phyloP scores from a whole-genome alignment of 1,140 invertebrate genomes.

The Lepidurus arcticus region DNA sequence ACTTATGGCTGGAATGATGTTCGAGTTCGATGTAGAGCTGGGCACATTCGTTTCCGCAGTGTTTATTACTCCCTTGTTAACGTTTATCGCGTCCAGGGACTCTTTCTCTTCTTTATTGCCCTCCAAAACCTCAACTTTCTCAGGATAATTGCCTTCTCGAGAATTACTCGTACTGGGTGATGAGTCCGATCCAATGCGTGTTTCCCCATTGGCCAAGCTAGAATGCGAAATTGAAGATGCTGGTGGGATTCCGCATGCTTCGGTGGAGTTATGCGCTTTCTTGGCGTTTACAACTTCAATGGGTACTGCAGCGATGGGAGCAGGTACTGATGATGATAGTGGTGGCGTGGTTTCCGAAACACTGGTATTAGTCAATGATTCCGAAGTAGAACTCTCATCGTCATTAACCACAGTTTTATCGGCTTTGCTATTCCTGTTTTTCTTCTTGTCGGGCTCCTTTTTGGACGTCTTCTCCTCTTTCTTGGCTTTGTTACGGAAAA shows the following conservation, averaged over 20 bases:
- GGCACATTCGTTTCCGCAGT: not conserved
- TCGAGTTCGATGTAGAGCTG: conserved; percentile 12
- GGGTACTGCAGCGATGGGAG: not conserved
- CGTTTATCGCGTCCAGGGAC: not conserved
- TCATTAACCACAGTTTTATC: conserved; percentile 6
- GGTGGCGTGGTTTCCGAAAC: not conserved
- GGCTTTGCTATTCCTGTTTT: not conserved
- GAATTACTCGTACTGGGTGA: not conserved
- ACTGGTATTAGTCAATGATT: not conserved
- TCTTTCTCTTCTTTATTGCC: not conserved
- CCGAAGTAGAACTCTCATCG: not conserved
- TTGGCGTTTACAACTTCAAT: not conserved
- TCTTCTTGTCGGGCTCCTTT: conserved; percentile 13
- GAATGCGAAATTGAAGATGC: not conserved
- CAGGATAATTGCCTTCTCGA: not conserved
- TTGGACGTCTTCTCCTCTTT: not conserved
- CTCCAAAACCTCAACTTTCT: not conserved
- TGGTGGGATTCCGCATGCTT: not conserved
- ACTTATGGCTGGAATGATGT: not conserved
- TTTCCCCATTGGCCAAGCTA: not conserved
- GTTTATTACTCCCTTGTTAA: not conserved
- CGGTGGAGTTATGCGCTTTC: not conserved
- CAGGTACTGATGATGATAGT: not conserved
- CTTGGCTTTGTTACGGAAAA: conserved; percentile 11
- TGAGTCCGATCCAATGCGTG: not conserved